Evolutionary conservation across 2,797 vertebrate genomes (phyloP).

Genomic region (Muscicapa striata): DNA sequence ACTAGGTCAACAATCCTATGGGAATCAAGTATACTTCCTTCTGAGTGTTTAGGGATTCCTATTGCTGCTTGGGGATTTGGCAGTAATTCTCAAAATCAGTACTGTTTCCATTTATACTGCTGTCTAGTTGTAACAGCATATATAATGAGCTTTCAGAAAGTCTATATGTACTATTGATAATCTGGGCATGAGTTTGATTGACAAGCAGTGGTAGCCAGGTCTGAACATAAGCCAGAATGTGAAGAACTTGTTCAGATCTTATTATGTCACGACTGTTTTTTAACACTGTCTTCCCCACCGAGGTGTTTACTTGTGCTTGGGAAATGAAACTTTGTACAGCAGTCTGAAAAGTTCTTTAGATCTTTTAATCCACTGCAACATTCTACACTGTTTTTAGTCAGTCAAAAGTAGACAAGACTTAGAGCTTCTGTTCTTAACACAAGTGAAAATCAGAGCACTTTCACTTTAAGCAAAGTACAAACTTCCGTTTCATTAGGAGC

Average conservation of each 20-base stretch:
- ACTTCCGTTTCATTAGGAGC: not conserved
- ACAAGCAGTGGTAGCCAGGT: not conserved
- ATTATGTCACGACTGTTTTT: not conserved
- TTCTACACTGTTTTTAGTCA: not conserved
- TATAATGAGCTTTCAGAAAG: not conserved
- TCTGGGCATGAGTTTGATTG: not conserved
- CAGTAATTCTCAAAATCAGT: not conserved
- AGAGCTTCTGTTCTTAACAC: not conserved
- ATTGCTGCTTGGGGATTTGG: not conserved
- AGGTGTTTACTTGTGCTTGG: not conserved
- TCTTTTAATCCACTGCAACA: not conserved
- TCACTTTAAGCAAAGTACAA: not conserved
- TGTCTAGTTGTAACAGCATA: not conserved
- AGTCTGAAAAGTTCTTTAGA: not conserved
- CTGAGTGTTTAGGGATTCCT: not conserved
- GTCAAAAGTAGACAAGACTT: not conserved
- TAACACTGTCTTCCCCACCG: accelerated
- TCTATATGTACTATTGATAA: not conserved
- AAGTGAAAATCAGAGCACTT: not conserved
- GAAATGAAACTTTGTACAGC: not conserved
- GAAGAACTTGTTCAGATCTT: not conserved
- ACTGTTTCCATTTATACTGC: not conserved
- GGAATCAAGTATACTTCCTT: not conserved
- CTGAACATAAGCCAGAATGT: not conserved
- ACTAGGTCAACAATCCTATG: not conserved